phyloP scores from a whole-genome alignment of 2,888 invertebrate species.

The Caenorhabditis macrosperma region DNA sequence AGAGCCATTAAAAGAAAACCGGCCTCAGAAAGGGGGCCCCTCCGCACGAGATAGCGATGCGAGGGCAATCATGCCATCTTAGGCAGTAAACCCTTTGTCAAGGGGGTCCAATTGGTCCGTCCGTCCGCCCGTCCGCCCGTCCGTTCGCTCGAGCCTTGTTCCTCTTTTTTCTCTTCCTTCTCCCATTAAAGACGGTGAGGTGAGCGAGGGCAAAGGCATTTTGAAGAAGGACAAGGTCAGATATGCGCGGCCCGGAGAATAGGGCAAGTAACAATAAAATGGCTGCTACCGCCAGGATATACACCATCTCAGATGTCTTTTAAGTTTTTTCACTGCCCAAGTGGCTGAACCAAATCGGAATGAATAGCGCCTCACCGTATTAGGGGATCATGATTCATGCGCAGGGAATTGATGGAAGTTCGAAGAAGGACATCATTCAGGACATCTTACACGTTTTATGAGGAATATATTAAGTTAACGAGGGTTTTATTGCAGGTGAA shows the following conservation, averaged over 20 bases:
- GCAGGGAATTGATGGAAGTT: neutral
- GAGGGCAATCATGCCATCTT: constrained; percentile 28
- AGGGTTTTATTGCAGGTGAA: constrained; percentile 74
- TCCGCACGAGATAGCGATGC: constrained; percentile 3
- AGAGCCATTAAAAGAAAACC: constrained; percentile 54
- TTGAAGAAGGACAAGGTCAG: constrained; percentile 62
- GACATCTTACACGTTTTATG: neutral
- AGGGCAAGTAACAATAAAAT: constrained; percentile 58
- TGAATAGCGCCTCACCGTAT: constrained; percentile 24
- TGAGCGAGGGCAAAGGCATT: constrained; percentile 33
- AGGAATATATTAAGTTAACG: no score
- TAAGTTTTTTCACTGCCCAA: constrained; percentile 17
- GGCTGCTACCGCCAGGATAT: constrained; percentile 45
- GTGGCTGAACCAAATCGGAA: constrained; percentile 15
- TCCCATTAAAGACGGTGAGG: constrained; percentile 34
- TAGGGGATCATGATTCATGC: constrained; percentile 25
- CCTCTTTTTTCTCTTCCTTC: neutral
- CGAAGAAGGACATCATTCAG: constrained; percentile 26
- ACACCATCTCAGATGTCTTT: constrained; percentile 29
- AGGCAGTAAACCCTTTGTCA: constrained; percentile 30
- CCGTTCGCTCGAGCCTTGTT: constrained; percentile 1
- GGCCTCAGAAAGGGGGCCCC: constrained; percentile 13
- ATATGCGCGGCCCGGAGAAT: constrained; percentile 50
- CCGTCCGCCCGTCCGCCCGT: no score
- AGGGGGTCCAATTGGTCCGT: neutral